Conservation (phyloP, 2,797 vertebrate genomes). For the Gallinago stenura region DNA sequence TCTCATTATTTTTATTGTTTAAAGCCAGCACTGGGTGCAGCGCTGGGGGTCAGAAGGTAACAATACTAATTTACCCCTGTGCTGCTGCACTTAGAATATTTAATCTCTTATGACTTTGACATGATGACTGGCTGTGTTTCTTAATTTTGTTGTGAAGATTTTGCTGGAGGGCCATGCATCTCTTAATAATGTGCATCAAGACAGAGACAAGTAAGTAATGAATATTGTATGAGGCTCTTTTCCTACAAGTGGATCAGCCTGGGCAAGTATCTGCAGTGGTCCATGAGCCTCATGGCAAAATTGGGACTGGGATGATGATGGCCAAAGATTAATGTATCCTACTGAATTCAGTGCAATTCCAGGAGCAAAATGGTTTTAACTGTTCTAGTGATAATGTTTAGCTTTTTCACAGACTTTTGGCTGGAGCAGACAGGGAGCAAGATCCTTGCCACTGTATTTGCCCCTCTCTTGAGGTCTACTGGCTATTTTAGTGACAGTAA, state of each 20-base stretch:
- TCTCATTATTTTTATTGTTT: conserved; percentile 78
- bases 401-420: background rate
- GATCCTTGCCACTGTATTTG: background rate
- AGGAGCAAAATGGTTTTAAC: background rate
- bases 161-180: conserved; percentile 45
- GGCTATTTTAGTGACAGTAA: background rate
- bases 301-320: background rate
- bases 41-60: conserved; percentile 65
- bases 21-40: conserved; percentile 45
- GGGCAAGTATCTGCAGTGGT: background rate
- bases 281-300: background rate
- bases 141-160: conserved; percentile 55
- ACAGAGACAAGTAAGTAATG: conserved; percentile 9
- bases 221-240: conserved; percentile 26
- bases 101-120: conserved; percentile 66
- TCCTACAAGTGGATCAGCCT: background rate
- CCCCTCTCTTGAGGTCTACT: background rate
- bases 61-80: conserved; percentile 64
- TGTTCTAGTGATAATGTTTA: background rate
- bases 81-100: conserved; percentile 66
- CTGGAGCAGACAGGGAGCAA: background rate
- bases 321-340: background rate
- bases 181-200: conserved; percentile 44
- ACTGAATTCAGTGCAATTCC: background rate
- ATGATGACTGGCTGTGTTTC: conserved; percentile 35